These are phyloP conservation scores for Andrena haemorrhoa DNA, from an alignment of 2,888 invertebrate species.

Conservation along the genomic window DNA sequence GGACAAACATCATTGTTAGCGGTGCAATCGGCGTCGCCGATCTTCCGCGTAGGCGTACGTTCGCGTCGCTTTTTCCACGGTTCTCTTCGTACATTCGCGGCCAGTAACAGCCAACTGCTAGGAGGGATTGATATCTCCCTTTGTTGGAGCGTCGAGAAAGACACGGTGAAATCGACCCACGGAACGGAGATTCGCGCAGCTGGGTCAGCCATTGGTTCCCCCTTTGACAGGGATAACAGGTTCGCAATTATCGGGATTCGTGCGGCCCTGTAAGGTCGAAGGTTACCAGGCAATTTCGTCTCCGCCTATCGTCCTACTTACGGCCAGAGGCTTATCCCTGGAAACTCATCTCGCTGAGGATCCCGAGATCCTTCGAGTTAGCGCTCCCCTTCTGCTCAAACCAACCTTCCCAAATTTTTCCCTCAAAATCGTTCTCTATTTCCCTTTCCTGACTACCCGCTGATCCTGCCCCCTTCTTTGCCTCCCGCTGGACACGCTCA, in stretches of 20 bases:
- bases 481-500: neutral
- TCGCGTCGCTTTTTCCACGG: neutral
- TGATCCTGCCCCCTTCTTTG: conserved; percentile 2
- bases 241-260: conserved; percentile 77
- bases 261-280: conserved; percentile 72
- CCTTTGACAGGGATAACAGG: conserved; percentile 71
- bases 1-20: neutral
- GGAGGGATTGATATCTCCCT: conserved; percentile 27
- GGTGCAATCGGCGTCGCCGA: neutral
- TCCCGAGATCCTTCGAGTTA: conserved; percentile 54
- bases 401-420: no score
- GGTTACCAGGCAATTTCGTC: conserved; percentile 79
- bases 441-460: neutral
- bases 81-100: neutral
- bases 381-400: conserved; percentile 1
- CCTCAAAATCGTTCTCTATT: neutral
- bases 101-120: neutral
- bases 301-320: conserved; percentile 76
- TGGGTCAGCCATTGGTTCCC: conserved; percentile 55
- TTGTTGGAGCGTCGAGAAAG: conserved; percentile 24
- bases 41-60: neutral
- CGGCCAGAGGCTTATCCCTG: conserved; percentile 69
- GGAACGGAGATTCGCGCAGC: conserved; percentile 39
- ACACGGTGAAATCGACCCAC: conserved; percentile 47
- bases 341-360: conserved; percentile 70